These are phyloP conservation scores for Acronicta aceris DNA, from an alignment of 2,888 invertebrate species.

Conservation along the genomic window DNA sequence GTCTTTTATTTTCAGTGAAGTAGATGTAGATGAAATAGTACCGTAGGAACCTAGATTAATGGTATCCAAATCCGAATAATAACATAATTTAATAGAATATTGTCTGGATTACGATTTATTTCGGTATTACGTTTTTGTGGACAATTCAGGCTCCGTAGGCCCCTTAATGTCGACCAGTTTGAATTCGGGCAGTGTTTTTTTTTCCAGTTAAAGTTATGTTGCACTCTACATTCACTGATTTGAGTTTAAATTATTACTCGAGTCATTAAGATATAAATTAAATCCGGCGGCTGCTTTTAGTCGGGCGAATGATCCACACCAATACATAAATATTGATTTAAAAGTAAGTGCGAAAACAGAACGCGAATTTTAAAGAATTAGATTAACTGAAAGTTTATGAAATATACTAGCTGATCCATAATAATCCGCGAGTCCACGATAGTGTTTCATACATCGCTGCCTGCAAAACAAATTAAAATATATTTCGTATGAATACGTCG, in stretches of 20 bases:
- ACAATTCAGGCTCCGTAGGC: too few relatives aligned
- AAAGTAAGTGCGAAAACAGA: conserved; percentile 5
- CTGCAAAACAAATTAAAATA: conserved; percentile 44
- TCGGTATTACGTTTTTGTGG: too few relatives aligned
- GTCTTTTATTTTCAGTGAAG: too few relatives aligned
- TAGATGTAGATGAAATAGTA: too few relatives aligned
- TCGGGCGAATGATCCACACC: conserved; percentile 18
- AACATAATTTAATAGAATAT: too few relatives aligned
- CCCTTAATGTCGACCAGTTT: too few relatives aligned
- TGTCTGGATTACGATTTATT: too few relatives aligned
- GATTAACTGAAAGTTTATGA: conserved; percentile 4
- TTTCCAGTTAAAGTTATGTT: too few relatives aligned
- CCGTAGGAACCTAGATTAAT: too few relatives aligned
- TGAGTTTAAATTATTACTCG: conserved; percentile 9
- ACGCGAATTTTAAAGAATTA: neutral
- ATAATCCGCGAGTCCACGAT: conserved; percentile 1
- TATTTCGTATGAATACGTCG: conserved; percentile 54
- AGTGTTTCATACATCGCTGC: conserved; percentile 58
- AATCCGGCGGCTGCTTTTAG: conserved; percentile 21
- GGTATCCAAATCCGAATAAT: too few relatives aligned
- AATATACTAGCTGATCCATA: conserved; percentile 1
- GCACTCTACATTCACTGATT: neutral
- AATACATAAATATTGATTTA: conserved; percentile 6
- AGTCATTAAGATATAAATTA: conserved; percentile 26
- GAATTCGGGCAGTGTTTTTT: too few relatives aligned